Evolutionary conservation across 2,113 vertebrate species (phyloP), one percentile per base, ranked within the genome.

Genomic region (Eulacestoma nigropectus): DNA sequence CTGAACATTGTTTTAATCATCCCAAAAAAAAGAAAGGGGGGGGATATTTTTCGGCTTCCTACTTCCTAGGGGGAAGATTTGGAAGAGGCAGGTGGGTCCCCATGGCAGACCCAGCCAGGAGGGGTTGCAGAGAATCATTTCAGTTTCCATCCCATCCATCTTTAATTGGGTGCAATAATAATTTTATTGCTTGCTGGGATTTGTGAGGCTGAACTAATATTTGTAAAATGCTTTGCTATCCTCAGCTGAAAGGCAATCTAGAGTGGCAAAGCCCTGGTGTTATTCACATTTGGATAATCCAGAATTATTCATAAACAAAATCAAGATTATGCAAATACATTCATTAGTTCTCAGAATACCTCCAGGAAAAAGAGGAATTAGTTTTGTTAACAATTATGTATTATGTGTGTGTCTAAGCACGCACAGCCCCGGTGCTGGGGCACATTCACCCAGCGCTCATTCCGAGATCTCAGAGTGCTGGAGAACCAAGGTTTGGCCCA

Each of bases 291-390:
- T 32, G 60, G 82, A 89, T 96, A 94, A 96, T 95, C 95, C 92
- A 93, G 93, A 96, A 95, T 95, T 94, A 96, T 90, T 95, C 90
- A 93, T 81, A 93, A 97, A 94, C 82, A 95, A 93, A 95, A 88
- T 87, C 87, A 93, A 95, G 96, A 96, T 96, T 94, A 96, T 94
- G 95, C 90, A 96, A 95, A 96, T 85, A 44, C 83, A 93, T 96
- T 96, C 87, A 96, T 96, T 95, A 95, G 73, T 92, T 93, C 87
- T 91, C 84, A 35, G 65, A 80, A 90, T 84, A 90, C 80, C 94
- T 95, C 83, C 90, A 91, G 94, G 94, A 96, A 87, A 96, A 96
- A 82, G 80, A 72, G 69, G 92, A 95, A 95, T 96, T 94, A 92
- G 92, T 92, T 92, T 90, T 92, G 94, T 90, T 96, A 96, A 96